Conservation (phyloP, 2,797 vertebrate species). For the Eurystomus glaucurus region DNA sequence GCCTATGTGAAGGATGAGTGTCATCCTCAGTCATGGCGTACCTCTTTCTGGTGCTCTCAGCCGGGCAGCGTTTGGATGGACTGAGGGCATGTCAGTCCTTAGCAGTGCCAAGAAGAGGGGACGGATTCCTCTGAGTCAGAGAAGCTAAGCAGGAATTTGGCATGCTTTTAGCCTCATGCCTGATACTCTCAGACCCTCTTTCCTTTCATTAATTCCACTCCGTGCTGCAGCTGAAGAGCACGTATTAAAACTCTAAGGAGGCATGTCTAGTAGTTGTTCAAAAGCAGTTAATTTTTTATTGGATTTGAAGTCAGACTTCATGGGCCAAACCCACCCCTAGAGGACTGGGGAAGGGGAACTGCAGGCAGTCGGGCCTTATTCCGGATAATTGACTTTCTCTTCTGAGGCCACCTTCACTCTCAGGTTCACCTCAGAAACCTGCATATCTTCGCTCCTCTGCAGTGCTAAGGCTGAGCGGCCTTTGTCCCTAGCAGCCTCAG, state of each 20-base stretch:
- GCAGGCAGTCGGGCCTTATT: background rate
- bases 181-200: background rate
- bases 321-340: background rate
- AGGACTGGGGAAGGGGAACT: background rate
- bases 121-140: background rate
- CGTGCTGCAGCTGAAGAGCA: background rate
- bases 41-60: background rate
- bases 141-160: background rate
- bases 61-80: background rate
- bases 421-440: background rate
- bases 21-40: background rate
- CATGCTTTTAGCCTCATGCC: background rate
- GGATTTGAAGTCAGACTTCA: constrained; percentile 28
- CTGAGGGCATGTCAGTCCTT: background rate
- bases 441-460: background rate
- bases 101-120: background rate
- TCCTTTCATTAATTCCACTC: background rate
- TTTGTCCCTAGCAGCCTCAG: background rate
- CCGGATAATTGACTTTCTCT: constrained; percentile 1
- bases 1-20: background rate
- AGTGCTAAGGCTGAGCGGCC: background rate
- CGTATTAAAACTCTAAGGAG: background rate
- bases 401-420: background rate
- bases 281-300: constrained; percentile 37
- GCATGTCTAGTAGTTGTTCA: background rate